phyloP scores from a whole-genome alignment of 1,140 invertebrate species.

The Ectropis grisescens region DNA sequence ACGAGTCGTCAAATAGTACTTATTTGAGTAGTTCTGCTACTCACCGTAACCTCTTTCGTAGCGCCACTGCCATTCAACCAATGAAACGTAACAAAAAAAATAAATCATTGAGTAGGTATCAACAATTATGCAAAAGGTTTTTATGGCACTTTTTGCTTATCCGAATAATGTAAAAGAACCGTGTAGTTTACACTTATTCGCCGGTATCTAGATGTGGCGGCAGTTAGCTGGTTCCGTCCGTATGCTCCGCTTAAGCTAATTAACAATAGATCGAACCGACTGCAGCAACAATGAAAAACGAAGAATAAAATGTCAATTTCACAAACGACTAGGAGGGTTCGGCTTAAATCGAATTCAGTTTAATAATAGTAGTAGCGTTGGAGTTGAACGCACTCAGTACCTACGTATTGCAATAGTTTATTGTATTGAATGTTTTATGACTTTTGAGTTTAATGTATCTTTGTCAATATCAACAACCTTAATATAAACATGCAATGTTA shows the following conservation, averaged over 20 bases:
- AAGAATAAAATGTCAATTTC: conserved; percentile 70
- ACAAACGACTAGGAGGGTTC: conserved; percentile 66
- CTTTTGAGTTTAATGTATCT: too few species aligned
- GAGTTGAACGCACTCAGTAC: conserved; percentile 66
- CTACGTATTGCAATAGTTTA: conserved; percentile 59
- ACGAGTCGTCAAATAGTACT: conserved; percentile 13
- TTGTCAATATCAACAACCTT: too few species aligned
- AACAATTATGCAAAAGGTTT: too few species aligned
- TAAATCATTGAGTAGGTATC: too few species aligned
- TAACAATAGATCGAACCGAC: conserved; percentile 64
- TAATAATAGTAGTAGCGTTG: conserved; percentile 64
- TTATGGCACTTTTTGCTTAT: too few species aligned
- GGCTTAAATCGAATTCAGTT: conserved; percentile 67
- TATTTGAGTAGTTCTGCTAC: conserved; percentile 27
- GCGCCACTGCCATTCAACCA: too few species aligned
- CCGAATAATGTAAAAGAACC: too few species aligned
- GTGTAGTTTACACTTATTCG: too few species aligned
- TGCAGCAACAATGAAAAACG: conserved; percentile 66
- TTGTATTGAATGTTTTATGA: conserved; percentile 30
- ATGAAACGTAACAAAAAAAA: too few species aligned
- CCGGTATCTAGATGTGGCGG: too few species aligned
- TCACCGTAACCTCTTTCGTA: too few species aligned
- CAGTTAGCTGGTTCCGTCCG: conserved; percentile 7
- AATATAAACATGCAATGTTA: too few species aligned
- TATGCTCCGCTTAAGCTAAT: conserved; percentile 65